phyloP scores from a whole-genome alignment of 2,888 invertebrate genomes.

The Pammene fasciana region DNA sequence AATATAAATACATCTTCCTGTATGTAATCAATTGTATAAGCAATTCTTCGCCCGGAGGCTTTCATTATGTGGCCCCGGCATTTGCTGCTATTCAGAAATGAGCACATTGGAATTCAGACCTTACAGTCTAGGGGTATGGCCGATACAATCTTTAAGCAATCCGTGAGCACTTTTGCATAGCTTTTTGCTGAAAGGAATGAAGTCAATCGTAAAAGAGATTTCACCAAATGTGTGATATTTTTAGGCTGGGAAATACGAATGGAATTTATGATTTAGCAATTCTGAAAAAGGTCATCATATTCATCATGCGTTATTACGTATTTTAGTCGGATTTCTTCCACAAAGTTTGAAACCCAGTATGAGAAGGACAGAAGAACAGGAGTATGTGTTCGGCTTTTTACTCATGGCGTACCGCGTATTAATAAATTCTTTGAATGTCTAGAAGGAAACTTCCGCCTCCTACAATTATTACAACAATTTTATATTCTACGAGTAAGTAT shows the following conservation, averaged over 20 bases:
- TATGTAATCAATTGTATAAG: slow-evolving; percentile 53
- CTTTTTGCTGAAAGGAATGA: slow-evolving; percentile 41
- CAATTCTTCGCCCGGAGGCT: slow-evolving; percentile 47
- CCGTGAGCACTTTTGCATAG: slow-evolving; percentile 35
- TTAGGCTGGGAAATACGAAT: slow-evolving; percentile 22
- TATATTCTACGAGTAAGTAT: no score
- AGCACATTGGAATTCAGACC: slow-evolving; percentile 39
- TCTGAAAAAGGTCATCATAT: slow-evolving; percentile 25
- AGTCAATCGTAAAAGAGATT: slow-evolving; percentile 41
- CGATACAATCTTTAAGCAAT: slow-evolving; percentile 38
- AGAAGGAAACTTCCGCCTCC: no score
- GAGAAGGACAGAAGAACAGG: neutral
- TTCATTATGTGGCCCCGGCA: slow-evolving; percentile 36
- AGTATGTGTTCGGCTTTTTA: neutral
- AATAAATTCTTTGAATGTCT: no score
- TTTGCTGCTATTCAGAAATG: slow-evolving; percentile 39
- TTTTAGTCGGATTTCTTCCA: neutral
- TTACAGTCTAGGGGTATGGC: slow-evolving; percentile 33
- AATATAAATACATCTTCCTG: slow-evolving; percentile 57
- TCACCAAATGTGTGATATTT: slow-evolving; percentile 41
- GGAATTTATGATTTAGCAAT: slow-evolving; percentile 31
- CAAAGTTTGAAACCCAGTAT: neutral
- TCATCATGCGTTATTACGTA: neutral
- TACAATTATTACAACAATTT: no score
- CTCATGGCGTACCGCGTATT: neutral